Base-by-base conservation (phyloP, 2,797 vertebrate genomes). In the Pachyuromys duprasi region DNA sequence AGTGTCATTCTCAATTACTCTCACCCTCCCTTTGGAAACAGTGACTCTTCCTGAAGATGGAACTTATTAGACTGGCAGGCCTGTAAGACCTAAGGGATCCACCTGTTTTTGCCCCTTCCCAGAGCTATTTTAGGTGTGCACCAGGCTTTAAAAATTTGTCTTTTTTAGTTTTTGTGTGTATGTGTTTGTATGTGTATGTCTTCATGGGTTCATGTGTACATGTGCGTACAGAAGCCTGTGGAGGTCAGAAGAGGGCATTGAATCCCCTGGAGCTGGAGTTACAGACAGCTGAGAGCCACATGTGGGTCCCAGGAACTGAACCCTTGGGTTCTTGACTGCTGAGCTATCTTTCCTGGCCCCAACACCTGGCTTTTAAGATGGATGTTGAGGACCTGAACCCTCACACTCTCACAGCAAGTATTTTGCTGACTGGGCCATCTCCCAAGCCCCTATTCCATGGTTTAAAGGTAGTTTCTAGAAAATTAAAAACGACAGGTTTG, bases 381-480 rank as follows among this genome's bases (percentile, higher is more conserved):
- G 17, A 33, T 31, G 15, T n/a, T 31, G 15, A 18, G 26, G 57
- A 24, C 53, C 63, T 84, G 70, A 88, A 31, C 62, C 55, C 36
- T 45, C 53, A 8, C 15, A 45, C 20, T 86, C 53, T 1, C 20
- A 2, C 8, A 36, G 9, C 17, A 60, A 87, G 12, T 15, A 7
- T n/a, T 57, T 11, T 57, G 7, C 14, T 26, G n/a, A 57, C 67
- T 72, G 67, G 74, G 26, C 26, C 11, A 4, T 20, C 53, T 75
- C 5, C 7, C 3, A 22, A 62, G 57, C n/a, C 33, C 55, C 3
- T 42, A 62, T 22, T 75, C 62, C 70, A 33, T 74, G 36, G 84
- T 70, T 49, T 86, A 39, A 86, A 93, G 28, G 18, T 82, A 36
- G 75, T 87, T 80, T 49, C 72, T 93, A 83, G 83, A 84, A 94